phyloP scores from a whole-genome alignment of 2,797 vertebrate genomes.

The Myiothlypis chrysogaster region DNA sequence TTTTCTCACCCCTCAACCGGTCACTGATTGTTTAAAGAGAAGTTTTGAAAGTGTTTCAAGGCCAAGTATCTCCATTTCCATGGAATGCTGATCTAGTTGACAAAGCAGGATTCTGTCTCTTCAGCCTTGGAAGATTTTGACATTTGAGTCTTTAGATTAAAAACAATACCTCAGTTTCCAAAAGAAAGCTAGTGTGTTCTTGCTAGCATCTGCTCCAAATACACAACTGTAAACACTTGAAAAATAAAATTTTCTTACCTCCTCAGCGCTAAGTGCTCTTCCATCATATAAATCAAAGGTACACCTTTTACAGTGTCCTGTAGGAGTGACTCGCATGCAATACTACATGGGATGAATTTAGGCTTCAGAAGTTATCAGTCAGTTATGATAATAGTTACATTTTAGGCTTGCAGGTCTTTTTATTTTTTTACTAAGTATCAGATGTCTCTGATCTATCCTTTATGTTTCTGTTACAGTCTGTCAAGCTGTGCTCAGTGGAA shows the following conservation, averaged over 20 bases:
- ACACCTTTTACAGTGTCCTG: background rate
- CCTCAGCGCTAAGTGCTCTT: background rate
- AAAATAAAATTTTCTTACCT: background rate
- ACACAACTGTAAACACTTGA: background rate
- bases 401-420: background rate
- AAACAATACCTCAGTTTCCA: background rate
- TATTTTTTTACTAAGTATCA: background rate
- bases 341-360: background rate
- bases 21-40: background rate
- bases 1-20: background rate
- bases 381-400: background rate
- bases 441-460: background rate
- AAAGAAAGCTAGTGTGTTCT: background rate
- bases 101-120: background rate
- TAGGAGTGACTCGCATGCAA: background rate
- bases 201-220: background rate
- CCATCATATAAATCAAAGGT: background rate
- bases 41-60: background rate
- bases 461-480: background rate
- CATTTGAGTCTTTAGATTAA: background rate
- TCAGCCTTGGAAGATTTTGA: background rate
- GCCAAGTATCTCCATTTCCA: background rate
- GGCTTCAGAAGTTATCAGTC: background rate
- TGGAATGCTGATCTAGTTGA: background rate
- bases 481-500: background rate